These are phyloP conservation scores for Sylvietta virens DNA, from an alignment of 2,113 vertebrate genomes.

Conservation along the genomic window DNA sequence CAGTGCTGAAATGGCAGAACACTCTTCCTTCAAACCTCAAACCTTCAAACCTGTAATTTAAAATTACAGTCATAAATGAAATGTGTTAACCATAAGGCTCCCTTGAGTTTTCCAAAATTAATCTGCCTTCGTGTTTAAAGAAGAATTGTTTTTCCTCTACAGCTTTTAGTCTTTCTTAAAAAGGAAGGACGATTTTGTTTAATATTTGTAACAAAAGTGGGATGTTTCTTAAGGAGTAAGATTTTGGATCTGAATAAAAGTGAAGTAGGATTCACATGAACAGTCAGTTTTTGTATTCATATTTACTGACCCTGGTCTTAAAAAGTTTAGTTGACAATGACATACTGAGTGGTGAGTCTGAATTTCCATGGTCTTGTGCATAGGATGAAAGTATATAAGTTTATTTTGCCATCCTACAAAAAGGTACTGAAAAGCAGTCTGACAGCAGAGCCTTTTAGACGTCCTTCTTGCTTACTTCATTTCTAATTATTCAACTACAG, in stretches of 20 bases:
- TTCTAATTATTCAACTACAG: not conserved
- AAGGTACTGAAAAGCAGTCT: not conserved
- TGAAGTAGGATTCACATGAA: not conserved
- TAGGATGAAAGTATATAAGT: not conserved
- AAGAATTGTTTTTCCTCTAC: not conserved
- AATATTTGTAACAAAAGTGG: not conserved
- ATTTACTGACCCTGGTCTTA: not conserved
- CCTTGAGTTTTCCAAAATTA: not conserved
- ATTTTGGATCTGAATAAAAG: not conserved
- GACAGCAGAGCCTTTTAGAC: not conserved
- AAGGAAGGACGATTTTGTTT: not conserved
- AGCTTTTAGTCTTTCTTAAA: not conserved
- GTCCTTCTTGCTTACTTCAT: not conserved
- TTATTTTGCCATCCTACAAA: not conserved
- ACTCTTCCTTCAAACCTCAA: not conserved
- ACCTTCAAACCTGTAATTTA: too few species aligned
- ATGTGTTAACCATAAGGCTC: not conserved
- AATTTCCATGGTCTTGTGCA: not conserved
- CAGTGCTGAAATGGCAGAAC: not conserved
- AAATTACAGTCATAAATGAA: not conserved
- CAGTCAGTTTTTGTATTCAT: not conserved
- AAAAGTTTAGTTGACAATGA: not conserved
- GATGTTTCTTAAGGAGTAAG: not conserved
- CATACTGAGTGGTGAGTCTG: not conserved
- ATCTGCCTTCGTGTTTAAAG: not conserved